phyloP scores from a whole-genome alignment of 2,113 vertebrate species.

The Myotis lucifugus region DNA sequence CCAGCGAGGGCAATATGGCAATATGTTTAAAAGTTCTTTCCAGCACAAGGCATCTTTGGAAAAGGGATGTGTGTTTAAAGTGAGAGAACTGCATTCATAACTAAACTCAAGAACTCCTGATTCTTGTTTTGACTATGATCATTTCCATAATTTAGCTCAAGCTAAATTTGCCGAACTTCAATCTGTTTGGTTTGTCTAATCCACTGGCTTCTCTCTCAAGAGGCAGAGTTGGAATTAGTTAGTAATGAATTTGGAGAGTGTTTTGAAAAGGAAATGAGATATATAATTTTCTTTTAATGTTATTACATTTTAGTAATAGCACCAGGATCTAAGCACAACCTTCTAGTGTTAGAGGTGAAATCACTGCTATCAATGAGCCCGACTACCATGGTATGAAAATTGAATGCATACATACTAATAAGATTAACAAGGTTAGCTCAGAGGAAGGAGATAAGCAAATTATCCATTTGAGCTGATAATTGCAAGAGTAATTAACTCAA shows the following conservation, averaged over 20 bases:
- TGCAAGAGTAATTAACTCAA: slow-evolving; percentile 33
- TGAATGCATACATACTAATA: slow-evolving; percentile 14
- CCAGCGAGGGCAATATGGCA: background rate
- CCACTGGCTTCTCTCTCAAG: slow-evolving; percentile 48
- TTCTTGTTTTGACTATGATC: background rate
- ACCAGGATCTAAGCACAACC: background rate
- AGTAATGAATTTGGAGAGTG: slow-evolving; percentile 47
- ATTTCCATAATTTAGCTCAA: background rate
- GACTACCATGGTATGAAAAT: background rate
- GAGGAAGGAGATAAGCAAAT: slow-evolving; percentile 25
- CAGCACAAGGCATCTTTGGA: background rate
- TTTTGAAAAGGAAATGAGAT: slow-evolving; percentile 71
- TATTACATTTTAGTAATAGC: slow-evolving; percentile 32
- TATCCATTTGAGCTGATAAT: slow-evolving; percentile 46
- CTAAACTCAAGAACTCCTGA: background rate
- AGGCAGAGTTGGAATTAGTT: slow-evolving; percentile 45
- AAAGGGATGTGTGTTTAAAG: background rate
- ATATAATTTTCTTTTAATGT: slow-evolving; percentile 46
- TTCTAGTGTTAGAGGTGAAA: slow-evolving; percentile 47
- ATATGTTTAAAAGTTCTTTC: slow-evolving; percentile 13
- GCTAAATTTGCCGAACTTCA: background rate
- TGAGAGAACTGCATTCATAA: background rate
- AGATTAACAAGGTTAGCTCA: slow-evolving; percentile 4
- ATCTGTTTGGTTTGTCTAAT: background rate
- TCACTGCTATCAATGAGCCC: slow-evolving; percentile 18